These are phyloP conservation scores for Chaetura pelagica DNA, from an alignment of 2,113 vertebrate genomes.

Conservation along the genomic window DNA sequence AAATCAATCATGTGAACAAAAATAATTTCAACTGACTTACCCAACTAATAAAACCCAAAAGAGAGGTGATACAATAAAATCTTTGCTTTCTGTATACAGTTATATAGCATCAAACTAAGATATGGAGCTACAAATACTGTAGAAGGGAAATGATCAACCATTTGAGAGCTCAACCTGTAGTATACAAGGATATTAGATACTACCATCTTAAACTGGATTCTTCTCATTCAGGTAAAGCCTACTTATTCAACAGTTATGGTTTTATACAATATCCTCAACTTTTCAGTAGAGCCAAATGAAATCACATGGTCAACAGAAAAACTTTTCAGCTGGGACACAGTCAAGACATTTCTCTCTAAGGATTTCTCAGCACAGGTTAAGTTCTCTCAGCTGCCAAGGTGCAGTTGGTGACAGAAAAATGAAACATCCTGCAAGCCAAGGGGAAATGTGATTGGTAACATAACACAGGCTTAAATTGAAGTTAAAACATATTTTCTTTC, in stretches of 20 bases:
- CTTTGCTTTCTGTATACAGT: background rate
- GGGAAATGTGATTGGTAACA: background rate
- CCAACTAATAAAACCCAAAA: background rate
- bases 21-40: background rate
- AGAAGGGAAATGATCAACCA: background rate
- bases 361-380: background rate
- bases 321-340: background rate
- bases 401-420: background rate
- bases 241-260: background rate
- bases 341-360: background rate
- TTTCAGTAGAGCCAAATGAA: background rate
- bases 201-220: background rate
- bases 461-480: background rate
- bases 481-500: background rate
- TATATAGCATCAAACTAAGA: background rate
- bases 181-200: background rate
- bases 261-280: background rate
- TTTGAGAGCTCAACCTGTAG: background rate
- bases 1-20: constrained; percentile 14
- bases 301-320: background rate
- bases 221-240: background rate
- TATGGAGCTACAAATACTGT: background rate
- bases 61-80: background rate
- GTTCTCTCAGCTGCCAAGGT: background rate
- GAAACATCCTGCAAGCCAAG: background rate